These are phyloP conservation scores for Rhadinocentrus ornatus DNA, from an alignment of 2,797 vertebrate species.

Conservation along the genomic window DNA sequence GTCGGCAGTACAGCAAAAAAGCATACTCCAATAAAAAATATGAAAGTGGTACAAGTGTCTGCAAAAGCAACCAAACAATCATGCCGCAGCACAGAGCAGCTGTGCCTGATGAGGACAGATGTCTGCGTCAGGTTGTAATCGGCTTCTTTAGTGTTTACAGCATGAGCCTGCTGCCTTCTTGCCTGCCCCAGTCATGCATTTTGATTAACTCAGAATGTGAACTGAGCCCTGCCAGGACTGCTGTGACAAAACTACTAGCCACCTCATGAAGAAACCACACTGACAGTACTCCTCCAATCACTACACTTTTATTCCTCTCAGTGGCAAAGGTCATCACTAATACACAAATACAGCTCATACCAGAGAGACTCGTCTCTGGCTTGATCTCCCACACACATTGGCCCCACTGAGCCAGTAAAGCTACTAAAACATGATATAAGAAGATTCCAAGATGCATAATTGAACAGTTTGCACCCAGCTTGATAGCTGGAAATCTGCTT, in stretches of 20 bases:
- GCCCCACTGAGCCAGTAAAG: slow-evolving; percentile 46
- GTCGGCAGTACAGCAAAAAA: slow-evolving; percentile 58
- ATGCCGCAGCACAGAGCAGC: slow-evolving; percentile 61
- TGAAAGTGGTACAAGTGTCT: slow-evolving; percentile 65
- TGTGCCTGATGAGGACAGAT: slow-evolving; percentile 75
- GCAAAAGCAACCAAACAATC: slow-evolving; percentile 66
- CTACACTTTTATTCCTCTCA: slow-evolving; percentile 62
- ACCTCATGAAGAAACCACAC: slow-evolving; percentile 64
- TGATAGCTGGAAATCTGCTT: slow-evolving; percentile 76
- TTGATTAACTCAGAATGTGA: slow-evolving; percentile 68
- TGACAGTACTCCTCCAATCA: slow-evolving; percentile 64
- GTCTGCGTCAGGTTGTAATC: slow-evolving; percentile 73
- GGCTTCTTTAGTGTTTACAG: slow-evolving; percentile 71
- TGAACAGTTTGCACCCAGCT: slow-evolving; percentile 81
- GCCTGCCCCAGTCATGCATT: slow-evolving; percentile 61
- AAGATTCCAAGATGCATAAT: slow-evolving; percentile 79
- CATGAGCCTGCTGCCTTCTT: slow-evolving; percentile 51
- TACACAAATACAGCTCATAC: slow-evolving; percentile 57
- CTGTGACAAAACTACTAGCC: slow-evolving; percentile 43
- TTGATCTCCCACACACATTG: slow-evolving; percentile 32
- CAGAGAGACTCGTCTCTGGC: slow-evolving; percentile 28
- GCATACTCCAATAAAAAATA: slow-evolving; percentile 49
- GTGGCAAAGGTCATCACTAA: slow-evolving; percentile 70
- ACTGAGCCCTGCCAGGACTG: slow-evolving; percentile 58
- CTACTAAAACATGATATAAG: slow-evolving; percentile 76